Conservation (phyloP, 2,113 vertebrate genomes). For the Sturnira hondurensis region DNA sequence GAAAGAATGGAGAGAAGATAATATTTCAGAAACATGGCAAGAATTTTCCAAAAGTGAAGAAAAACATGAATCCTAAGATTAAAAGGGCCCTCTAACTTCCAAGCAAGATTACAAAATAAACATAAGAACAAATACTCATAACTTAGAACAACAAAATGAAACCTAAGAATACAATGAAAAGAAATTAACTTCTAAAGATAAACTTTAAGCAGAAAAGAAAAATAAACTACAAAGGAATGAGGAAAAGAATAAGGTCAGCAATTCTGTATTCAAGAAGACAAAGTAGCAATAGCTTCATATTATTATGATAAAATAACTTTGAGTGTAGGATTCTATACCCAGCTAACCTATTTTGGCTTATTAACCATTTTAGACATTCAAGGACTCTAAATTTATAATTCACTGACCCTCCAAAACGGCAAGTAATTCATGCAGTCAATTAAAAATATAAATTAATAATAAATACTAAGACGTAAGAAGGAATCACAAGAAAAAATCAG, state of each 20-base stretch:
- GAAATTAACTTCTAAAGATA: background rate
- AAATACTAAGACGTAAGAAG: background rate
- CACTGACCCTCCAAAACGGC: background rate
- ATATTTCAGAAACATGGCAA: background rate
- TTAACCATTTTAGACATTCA: background rate
- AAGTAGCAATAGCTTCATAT: background rate
- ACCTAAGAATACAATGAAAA: background rate
- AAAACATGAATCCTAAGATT: background rate
- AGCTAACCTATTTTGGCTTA: background rate
- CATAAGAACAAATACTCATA: background rate
- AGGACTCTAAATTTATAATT: background rate
- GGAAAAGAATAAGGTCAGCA: background rate
- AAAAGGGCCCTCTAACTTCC: background rate
- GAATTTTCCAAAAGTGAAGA: background rate
- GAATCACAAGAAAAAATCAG: background rate
- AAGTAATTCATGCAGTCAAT: background rate
- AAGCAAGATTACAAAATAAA: background rate
- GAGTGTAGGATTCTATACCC: background rate
- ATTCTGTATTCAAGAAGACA: background rate
- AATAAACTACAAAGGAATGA: background rate
- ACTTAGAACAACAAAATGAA: background rate
- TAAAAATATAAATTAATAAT: background rate
- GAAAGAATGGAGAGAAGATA: background rate
- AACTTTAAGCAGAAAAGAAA: background rate
- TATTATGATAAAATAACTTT: background rate